These are phyloP conservation scores for Thera britannica DNA, from an alignment of 2,888 invertebrate species.

Conservation along the genomic window DNA sequence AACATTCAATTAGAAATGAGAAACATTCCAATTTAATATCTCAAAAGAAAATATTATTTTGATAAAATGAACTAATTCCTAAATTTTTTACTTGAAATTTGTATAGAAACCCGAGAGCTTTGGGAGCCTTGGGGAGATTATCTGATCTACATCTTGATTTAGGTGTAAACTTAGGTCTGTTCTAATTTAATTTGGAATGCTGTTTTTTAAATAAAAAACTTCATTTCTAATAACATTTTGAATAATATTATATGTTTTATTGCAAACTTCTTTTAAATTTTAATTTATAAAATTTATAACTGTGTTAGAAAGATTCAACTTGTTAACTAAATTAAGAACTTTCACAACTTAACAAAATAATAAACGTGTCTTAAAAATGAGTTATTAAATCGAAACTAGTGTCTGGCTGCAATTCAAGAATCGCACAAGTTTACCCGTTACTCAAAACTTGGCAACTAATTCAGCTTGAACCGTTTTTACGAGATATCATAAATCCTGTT, in stretches of 20 bases:
- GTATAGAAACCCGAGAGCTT: not conserved
- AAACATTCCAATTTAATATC: not conserved
- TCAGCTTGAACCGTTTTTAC: constrained; percentile 68
- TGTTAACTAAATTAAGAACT: not conserved
- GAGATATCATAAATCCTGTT: constrained; percentile 69
- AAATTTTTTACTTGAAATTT: not conserved
- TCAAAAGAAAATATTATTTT: not conserved
- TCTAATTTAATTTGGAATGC: not conserved
- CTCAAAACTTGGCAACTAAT: constrained; percentile 72
- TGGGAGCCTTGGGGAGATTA: not conserved
- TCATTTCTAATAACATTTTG: not conserved
- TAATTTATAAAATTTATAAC: not conserved
- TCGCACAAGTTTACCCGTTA: constrained; percentile 59
- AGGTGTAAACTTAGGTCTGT: not conserved
- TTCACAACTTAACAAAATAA: constrained; percentile 4
- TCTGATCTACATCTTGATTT: constrained; percentile 4
- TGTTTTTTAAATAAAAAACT: not conserved
- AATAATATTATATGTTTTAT: not conserved
- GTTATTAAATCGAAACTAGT: constrained; percentile 11
- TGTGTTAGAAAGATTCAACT: not conserved
- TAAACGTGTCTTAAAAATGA: constrained; percentile 5
- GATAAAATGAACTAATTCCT: not conserved
- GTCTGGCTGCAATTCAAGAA: constrained; percentile 18
- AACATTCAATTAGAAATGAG: not conserved
- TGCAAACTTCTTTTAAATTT: not conserved